These are phyloP conservation scores for Polypedilum vanderplanki DNA, from an alignment of 1,140 invertebrate genomes.

Conservation along the genomic window DNA sequence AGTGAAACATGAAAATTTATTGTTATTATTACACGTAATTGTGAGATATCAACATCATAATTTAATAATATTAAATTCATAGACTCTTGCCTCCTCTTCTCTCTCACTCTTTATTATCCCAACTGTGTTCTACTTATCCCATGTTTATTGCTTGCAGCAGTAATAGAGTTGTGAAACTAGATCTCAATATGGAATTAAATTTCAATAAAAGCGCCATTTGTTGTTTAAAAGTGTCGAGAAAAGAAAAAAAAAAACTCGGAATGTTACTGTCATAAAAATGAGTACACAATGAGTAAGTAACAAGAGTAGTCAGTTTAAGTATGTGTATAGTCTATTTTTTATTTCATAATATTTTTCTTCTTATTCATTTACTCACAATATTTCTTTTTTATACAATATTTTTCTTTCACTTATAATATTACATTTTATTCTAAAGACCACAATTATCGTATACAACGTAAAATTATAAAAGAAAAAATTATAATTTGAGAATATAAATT, in stretches of 20 bases:
- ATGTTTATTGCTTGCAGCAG: not conserved
- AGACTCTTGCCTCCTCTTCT: not conserved
- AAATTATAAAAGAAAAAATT: not conserved
- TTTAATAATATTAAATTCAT: constrained; percentile 26
- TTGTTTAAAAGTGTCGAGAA: not conserved
- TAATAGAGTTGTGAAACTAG: constrained; percentile 5
- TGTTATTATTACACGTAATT: constrained; percentile 28
- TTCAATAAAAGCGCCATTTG: not conserved
- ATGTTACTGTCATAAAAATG: not conserved
- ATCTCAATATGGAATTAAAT: constrained; percentile 11
- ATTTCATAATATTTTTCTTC: not conserved
- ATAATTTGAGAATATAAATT: not conserved
- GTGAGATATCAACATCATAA: constrained; percentile 25
- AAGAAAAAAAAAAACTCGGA: not conserved
- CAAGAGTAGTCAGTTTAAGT: not conserved
- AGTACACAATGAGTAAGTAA: not conserved
- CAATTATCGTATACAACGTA: constrained; percentile 21
- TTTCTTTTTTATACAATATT: not conserved
- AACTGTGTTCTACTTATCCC: not conserved
- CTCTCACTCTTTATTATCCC: not conserved
- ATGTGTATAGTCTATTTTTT: not conserved
- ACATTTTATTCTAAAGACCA: constrained; percentile 20
- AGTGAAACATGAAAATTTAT: constrained; percentile 26
- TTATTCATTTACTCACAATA: not conserved
- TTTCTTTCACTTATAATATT: constrained; percentile 21